Evolutionary conservation across 2,888 invertebrate genomes (phyloP), one percentile per base, ranked within the genome.

Genomic region (Drosophila sordidula): DNA sequence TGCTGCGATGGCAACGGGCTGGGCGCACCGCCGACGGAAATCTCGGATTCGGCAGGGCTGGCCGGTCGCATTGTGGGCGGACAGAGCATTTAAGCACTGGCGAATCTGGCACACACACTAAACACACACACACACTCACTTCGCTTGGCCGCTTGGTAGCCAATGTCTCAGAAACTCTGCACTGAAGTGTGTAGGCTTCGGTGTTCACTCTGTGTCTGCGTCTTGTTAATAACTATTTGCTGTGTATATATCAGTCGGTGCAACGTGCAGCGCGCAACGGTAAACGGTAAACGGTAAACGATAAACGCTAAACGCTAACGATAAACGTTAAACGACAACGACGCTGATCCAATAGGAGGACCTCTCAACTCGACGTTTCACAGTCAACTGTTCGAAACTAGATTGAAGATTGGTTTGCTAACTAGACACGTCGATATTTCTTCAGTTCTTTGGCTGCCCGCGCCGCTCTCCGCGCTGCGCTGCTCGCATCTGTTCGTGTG

Each of bases 371-470:
- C 91, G 91, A 89, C 91, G 91, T 83, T 90, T 90, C 90, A 85
- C 91, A 91, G 89, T 90, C 91, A 91, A 91, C 91, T 91, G 91
- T 91, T 91, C 91, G 90, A 91, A 91, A 91, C 91, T 91, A 91
- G 91, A 91, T 91, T 91, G 91, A 85, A 90, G 91, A 90, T 91
- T 91, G 92, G 91, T 90, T 91, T 91, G 92, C 91, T 91, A 91
- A 91, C 91, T 91, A 91, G 91, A 91, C 91, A 91, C 91, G 92
- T 91, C 91, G 91, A 90, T 90, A 87, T 91, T 90, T 90, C 82
- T 90, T 90, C 82, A 86, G 90, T 89, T 90, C 90, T 90, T 89
- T 84, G 83, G 80, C 77, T 80, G 87, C 72, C 75, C 77, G 67
- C 80, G 49, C 70, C 69, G 63, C 56, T 64, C 73, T 45, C 59